Percentiles rank a stretch among this genome's conserved stretches.
Conservation (phyloP, 1,140 invertebrate species). For the Achatina immaculata region DNA sequence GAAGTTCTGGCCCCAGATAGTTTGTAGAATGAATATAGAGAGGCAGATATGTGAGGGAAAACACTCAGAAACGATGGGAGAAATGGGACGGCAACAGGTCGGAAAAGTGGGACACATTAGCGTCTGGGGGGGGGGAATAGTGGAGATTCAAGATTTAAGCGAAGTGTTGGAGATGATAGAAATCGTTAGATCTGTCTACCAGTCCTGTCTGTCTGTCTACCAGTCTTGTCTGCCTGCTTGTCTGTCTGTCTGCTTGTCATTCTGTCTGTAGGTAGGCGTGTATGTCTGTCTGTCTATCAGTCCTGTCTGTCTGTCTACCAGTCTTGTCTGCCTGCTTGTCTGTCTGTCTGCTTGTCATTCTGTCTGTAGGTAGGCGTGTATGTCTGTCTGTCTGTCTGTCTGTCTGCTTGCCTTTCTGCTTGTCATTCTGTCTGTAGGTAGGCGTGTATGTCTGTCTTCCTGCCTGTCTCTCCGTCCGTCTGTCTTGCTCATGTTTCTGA, state of each 20-base stretch:
- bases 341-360: neutral
- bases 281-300: conserved; percentile 15
- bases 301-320: neutral
- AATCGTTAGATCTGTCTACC: too few relatives aligned
- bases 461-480: conserved; percentile 18
- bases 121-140: too few relatives aligned
- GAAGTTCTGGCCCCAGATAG: too few relatives aligned
- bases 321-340: neutral
- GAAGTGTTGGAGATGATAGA: too few relatives aligned
- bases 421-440: conserved; percentile 13
- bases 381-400: neutral
- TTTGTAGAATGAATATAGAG: too few relatives aligned
- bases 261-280: conserved; percentile 24
- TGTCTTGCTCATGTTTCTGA: neutral
- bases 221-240: conserved; percentile 27
- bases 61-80: too few relatives aligned
- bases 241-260: conserved; percentile 10
- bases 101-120: too few relatives aligned
- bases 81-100: too few relatives aligned
- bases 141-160: too few relatives aligned
- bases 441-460: too few relatives aligned
- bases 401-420: conserved; percentile 5
- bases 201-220: conserved; percentile 34
- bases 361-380: neutral
- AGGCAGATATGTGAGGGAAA: too few relatives aligned